Evolutionary conservation across 2,113 vertebrate genomes (phyloP).

Genomic region (Bos javanicus): DNA sequence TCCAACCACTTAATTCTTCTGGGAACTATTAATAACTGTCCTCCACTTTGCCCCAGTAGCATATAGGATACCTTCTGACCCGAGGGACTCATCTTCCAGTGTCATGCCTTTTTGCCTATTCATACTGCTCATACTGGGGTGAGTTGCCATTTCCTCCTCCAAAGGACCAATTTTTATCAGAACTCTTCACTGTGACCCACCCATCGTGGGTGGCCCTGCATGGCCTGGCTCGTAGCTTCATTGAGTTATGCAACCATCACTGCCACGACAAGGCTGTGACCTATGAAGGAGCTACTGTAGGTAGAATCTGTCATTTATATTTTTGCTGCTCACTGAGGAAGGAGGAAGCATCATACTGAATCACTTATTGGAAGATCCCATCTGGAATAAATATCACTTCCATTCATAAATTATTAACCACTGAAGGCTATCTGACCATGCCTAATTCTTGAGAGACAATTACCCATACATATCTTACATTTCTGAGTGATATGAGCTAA

Average conservation of each 20-base stretch:
- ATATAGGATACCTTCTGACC: background rate
- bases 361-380: background rate
- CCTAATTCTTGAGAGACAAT: background rate
- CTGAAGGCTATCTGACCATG: background rate
- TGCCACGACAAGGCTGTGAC: rapidly evolving
- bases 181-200: background rate
- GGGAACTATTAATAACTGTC: background rate
- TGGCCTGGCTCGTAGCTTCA: background rate
- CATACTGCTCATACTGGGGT: background rate
- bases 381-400: background rate
- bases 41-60: background rate
- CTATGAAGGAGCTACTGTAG: background rate
- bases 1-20: background rate
- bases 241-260: background rate
- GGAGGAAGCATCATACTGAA: background rate
- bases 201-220: background rate
- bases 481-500: background rate
- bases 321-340: background rate
- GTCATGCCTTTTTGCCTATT: background rate
- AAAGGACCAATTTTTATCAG: background rate
- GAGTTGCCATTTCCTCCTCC: background rate
- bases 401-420: background rate
- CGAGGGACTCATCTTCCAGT: background rate
- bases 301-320: background rate
- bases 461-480: background rate